These are phyloP conservation scores for Acheta domesticus DNA, from an alignment of 2,888 invertebrate species.

Conservation along the genomic window DNA sequence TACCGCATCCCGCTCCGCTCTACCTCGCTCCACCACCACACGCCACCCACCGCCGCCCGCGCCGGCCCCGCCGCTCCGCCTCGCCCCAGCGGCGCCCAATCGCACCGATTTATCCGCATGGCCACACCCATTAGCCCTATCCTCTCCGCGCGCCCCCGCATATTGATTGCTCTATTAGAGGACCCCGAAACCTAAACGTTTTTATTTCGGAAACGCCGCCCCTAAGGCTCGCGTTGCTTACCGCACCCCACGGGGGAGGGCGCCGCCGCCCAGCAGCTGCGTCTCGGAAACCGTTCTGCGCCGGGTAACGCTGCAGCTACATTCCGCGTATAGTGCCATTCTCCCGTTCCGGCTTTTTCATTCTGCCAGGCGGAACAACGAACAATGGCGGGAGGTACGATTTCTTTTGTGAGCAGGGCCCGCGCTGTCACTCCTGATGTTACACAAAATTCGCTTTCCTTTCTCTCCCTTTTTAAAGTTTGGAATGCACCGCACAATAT, in stretches of 20 bases:
- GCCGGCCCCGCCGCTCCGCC: not conserved
- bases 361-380: not conserved
- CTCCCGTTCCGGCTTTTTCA: not conserved
- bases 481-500: not conserved
- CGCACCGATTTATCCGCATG: not conserved
- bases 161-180: slow-evolving; percentile 9
- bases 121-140: not conserved
- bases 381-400: not conserved
- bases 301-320: no score
- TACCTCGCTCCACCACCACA: not conserved
- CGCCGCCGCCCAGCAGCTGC: not conserved
- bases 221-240: not conserved
- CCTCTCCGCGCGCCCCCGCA: not conserved
- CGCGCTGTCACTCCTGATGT: no score
- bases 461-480: not conserved
- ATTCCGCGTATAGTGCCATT: not conserved
- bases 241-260: not conserved
- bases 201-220: not conserved
- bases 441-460: not conserved
- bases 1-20: not conserved
- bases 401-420: no score
- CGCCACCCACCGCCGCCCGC: not conserved
- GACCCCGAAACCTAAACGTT: not conserved
- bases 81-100: not conserved
- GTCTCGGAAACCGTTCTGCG: not conserved